Conservation (phyloP, 2,888 invertebrate species). For the Scaeva pyrastri region DNA sequence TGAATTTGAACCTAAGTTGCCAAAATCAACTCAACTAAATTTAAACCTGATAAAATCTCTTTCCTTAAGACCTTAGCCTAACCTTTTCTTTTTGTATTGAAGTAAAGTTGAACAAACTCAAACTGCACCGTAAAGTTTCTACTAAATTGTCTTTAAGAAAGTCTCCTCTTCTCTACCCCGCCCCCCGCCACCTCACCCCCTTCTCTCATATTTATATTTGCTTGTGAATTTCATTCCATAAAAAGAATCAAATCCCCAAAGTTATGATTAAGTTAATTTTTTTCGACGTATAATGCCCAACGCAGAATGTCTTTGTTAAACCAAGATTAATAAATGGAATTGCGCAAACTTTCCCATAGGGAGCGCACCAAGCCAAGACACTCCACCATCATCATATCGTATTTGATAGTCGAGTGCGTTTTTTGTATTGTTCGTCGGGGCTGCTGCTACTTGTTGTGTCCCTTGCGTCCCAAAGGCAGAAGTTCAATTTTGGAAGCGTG, state of each 20-base stretch:
- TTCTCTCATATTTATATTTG: constrained; percentile 1
- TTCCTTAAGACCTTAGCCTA: too few relatives aligned
- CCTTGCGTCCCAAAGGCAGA: not conserved
- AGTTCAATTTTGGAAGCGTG: constrained; percentile 33
- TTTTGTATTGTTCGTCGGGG: constrained; percentile 14
- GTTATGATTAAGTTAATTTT: constrained; percentile 42
- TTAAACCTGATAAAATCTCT: too few relatives aligned
- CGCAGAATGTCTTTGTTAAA: constrained; percentile 46
- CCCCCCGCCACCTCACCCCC: too few relatives aligned
- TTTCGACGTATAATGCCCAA: constrained; percentile 9
- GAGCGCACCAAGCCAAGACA: constrained; percentile 15
- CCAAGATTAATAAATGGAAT: constrained; percentile 57
- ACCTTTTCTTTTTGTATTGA: too few relatives aligned
- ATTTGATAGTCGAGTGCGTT: too few relatives aligned
- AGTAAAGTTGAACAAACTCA: not conserved
- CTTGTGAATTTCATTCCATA: constrained; percentile 14
- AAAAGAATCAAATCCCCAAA: constrained; percentile 23
- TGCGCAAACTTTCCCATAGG: constrained; percentile 66
- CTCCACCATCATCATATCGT: not conserved
- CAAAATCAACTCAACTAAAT: too few relatives aligned
- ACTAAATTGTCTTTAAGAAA: not conserved
- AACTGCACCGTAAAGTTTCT: not conserved
- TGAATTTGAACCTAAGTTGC: too few relatives aligned
- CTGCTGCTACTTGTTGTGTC: not conserved
- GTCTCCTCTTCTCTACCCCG: too few relatives aligned